These are phyloP conservation scores for Antheraea pernyi DNA, from an alignment of 1,140 invertebrate species.

Conservation along the genomic window DNA sequence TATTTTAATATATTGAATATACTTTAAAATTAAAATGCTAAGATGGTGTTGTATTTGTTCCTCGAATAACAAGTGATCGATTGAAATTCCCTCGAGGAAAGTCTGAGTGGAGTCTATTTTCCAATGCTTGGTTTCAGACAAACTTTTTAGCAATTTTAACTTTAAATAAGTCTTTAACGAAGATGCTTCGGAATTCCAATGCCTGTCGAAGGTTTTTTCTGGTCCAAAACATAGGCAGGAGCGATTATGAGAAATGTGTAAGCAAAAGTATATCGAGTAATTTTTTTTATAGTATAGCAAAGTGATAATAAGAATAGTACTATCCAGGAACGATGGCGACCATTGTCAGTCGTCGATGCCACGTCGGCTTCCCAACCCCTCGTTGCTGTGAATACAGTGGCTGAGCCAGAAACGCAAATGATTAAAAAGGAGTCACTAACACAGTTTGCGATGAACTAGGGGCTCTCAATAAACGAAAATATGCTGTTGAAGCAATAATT, in stretches of 20 bases:
- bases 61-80: neutral
- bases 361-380: too few relatives aligned
- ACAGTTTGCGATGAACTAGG: too few relatives aligned
- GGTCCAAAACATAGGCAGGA: neutral
- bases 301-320: too few relatives aligned
- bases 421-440: too few relatives aligned
- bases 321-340: too few relatives aligned
- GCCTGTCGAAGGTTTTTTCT: constrained; percentile 1
- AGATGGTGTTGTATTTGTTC: neutral
- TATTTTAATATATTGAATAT: neutral
- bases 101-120: constrained; percentile 8
- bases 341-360: too few relatives aligned
- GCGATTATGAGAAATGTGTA: neutral
- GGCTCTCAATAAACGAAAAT: too few relatives aligned
- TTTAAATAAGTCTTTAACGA: constrained; percentile 24
- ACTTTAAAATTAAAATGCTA: neutral
- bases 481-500: too few relatives aligned
- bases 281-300: too few relatives aligned
- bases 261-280: too few relatives aligned
- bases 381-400: too few relatives aligned
- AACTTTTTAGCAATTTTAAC: constrained; percentile 20
- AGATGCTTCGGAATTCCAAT: constrained; percentile 27
- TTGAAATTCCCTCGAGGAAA: neutral
- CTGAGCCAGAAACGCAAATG: too few relatives aligned
- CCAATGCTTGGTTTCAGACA: constrained; percentile 6